Conservation (phyloP, 2,888 invertebrate genomes). For the Beris chalybata region DNA sequence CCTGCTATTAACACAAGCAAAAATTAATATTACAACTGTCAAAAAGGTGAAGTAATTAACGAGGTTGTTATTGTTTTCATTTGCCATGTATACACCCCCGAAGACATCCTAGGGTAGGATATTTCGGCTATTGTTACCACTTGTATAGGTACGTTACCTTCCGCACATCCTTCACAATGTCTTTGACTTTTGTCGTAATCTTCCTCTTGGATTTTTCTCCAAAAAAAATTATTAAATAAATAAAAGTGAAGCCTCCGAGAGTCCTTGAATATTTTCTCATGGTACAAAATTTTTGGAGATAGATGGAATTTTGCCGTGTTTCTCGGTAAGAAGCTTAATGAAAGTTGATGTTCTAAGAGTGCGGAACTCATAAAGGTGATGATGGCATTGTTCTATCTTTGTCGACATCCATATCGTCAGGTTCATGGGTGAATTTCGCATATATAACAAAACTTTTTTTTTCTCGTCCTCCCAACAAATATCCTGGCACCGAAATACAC, state of each 20-base stretch:
- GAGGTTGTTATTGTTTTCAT: slow-evolving; percentile 33
- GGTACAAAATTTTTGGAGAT: background rate
- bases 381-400: background rate
- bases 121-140: background rate
- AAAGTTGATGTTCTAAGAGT: slow-evolving; percentile 32
- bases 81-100: background rate
- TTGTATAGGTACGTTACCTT: too few species aligned
- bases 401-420: background rate
- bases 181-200: background rate
- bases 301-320: slow-evolving; percentile 3
- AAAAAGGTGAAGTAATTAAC: slow-evolving; percentile 38
- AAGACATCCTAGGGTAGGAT: background rate
- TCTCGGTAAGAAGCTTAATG: slow-evolving; percentile 23
- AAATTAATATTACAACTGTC: slow-evolving; percentile 39
- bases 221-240: slow-evolving; percentile 7
- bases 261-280: slow-evolving; percentile 8
- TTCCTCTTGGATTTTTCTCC: background rate
- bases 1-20: slow-evolving; percentile 36
- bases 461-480: too few species aligned
- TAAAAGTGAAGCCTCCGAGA: background rate
- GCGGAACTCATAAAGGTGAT: background rate
- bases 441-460: too few species aligned
- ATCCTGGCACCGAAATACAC: too few species aligned
- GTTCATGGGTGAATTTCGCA: background rate
- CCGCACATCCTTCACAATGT: slow-evolving; percentile 8